Evolutionary conservation across 2,888 invertebrate genomes (phyloP).

Genomic region (Drosophila nr. perissopoda): DNA sequence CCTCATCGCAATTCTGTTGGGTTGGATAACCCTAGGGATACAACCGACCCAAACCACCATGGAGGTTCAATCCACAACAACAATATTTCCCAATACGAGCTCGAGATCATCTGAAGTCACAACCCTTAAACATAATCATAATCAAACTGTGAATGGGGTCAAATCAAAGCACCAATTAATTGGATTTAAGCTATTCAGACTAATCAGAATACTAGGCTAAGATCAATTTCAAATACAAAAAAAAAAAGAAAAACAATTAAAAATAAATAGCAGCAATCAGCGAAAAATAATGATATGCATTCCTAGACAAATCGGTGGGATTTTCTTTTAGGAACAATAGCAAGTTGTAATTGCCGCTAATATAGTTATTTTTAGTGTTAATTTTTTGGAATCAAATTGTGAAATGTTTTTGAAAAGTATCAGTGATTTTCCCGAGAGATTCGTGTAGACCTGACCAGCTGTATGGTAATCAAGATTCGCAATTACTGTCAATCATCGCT

Average conservation of each 20-base stretch:
- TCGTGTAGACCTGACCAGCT: neutral
- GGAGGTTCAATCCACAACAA: neutral
- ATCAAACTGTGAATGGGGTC: neutral
- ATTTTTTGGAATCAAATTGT: neutral
- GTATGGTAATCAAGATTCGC: slow-evolving; percentile 29
- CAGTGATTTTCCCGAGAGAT: slow-evolving; percentile 22
- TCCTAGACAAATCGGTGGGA: neutral
- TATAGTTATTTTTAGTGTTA: neutral
- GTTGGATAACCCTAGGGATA: neutral
- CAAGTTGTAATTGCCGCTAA: neutral
- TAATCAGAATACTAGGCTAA: slow-evolving; percentile 31
- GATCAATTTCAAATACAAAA: no score
- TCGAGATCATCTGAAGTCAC: neutral
- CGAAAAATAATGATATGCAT: neutral
- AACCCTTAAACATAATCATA: neutral
- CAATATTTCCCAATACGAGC: neutral
- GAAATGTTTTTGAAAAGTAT: slow-evolving; percentile 28
- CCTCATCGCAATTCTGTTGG: slow-evolving; percentile 16
- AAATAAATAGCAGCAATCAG: neutral
- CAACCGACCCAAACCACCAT: neutral
- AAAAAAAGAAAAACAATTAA: neutral
- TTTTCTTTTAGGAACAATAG: slow-evolving; percentile 1
- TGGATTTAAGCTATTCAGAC: slow-evolving; percentile 23
- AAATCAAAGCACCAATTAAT: neutral
- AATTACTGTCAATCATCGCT: slow-evolving; percentile 66